Percentiles rank a stretch among this genome's conserved stretches.
These are phyloP conservation scores for Pygoscelis antarcticus DNA, from an alignment of 2,113 vertebrate species.

Conservation along the genomic window DNA sequence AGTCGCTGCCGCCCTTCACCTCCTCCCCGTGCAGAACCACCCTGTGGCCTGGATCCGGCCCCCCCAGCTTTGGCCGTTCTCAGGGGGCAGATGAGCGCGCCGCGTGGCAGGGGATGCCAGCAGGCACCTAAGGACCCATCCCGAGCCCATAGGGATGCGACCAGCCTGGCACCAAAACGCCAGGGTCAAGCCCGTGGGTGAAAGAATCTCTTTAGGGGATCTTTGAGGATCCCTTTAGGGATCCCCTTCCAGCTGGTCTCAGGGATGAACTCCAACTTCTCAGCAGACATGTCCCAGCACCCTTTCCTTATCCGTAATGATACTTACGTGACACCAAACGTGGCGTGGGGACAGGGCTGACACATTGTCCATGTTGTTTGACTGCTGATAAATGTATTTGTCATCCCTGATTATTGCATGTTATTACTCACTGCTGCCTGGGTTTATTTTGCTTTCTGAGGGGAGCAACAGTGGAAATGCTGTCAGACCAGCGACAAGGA, in stretches of 20 bases:
- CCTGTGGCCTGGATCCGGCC: fast-evolving
- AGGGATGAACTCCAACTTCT: not conserved
- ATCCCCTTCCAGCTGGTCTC: not conserved
- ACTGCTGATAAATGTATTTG: not conserved
- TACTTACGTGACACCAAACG: not conserved
- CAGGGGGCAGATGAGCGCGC: not conserved
- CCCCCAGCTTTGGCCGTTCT: not conserved
- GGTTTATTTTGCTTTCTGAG: not conserved
- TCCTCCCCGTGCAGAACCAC: not conserved
- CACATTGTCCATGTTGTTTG: not conserved
- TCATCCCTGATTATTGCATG: not conserved
- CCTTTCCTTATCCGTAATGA: not conserved
- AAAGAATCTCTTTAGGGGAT: not conserved
- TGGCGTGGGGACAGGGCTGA: not conserved
- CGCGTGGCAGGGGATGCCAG: too few relatives aligned
- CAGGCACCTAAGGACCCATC: not conserved
- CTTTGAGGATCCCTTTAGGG: not conserved
- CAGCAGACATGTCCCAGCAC: not conserved
- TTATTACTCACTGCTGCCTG: not conserved
- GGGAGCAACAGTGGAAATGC: not conserved
- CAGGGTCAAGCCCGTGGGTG: not conserved
- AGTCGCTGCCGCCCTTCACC: not conserved
- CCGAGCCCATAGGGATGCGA: not conserved
- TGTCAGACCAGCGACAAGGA: not conserved
- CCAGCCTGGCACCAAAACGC: not conserved